These are phyloP conservation scores for Papio anubis DNA, from an alignment of 2,113 vertebrate genomes.

Conservation along the genomic window DNA sequence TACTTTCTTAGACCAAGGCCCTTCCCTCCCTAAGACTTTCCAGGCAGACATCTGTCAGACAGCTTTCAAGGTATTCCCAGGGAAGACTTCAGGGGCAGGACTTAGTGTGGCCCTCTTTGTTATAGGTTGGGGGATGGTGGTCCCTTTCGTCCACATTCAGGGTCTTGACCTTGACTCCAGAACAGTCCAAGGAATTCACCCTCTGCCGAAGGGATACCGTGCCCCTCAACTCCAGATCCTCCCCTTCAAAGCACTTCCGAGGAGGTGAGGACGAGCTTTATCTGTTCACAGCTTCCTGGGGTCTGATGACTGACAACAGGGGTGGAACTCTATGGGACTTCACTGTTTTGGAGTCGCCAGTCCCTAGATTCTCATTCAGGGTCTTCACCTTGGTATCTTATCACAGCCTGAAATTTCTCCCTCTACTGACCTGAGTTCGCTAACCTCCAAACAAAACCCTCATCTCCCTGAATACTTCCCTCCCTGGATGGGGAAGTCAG, in stretches of 20 bases:
- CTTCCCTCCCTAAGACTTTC: neutral
- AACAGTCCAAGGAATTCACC: neutral
- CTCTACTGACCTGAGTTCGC: neutral
- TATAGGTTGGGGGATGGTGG: neutral
- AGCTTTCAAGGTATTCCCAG: neutral
- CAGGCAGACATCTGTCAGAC: neutral
- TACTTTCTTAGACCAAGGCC: neutral
- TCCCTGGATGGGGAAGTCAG: neutral
- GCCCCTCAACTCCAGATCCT: accelerated
- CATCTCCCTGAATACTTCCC: neutral
- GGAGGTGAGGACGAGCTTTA: neutral
- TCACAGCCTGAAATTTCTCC: neutral
- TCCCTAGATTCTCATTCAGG: neutral
- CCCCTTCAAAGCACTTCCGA: neutral
- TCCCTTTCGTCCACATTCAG: neutral
- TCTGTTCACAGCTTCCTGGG: too few species aligned
- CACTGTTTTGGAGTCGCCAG: accelerated
- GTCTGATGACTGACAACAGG: neutral
- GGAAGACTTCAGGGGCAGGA: neutral
- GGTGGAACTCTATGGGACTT: accelerated
- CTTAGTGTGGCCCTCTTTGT: neutral
- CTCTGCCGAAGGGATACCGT: accelerated
- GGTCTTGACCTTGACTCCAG: neutral
- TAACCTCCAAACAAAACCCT: neutral
- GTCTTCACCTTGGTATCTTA: neutral